phyloP scores from a whole-genome alignment of 2,113 vertebrate genomes.

The Romanogobio albipinnatus region DNA sequence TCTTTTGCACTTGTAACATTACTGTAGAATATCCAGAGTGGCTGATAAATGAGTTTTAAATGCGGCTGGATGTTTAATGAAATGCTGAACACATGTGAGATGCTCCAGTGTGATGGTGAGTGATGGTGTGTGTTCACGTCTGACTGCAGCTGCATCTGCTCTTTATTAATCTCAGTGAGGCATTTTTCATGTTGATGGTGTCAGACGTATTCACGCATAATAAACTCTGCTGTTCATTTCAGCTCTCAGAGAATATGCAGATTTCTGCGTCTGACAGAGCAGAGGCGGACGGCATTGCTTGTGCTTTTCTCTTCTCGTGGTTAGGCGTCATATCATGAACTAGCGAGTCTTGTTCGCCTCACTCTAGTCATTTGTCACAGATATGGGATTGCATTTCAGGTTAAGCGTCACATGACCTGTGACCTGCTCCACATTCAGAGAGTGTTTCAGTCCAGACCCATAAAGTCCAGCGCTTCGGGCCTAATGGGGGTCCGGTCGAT shows the following conservation, averaged over 20 bases:
- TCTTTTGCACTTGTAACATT: not conserved
- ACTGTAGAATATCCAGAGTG: not conserved
- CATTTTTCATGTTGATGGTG: conserved; percentile 67
- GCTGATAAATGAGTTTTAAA: not conserved
- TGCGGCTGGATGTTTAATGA: not conserved
- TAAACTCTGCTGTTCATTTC: conserved; percentile 46
- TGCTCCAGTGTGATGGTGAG: not conserved
- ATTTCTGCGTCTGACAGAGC: conserved; percentile 41
- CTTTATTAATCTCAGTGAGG: conserved; percentile 64
- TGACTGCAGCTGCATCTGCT: not conserved
- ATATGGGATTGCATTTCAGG: not conserved
- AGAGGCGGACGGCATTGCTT: not conserved
- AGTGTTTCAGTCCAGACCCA: conserved; percentile 56
- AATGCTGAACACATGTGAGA: not conserved
- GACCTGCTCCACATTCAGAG: conserved; percentile 39
- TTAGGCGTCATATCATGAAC: not conserved
- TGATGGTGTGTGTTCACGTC: not conserved
- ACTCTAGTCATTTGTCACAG: not conserved
- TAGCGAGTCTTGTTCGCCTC: not conserved
- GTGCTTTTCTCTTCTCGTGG: too few relatives aligned
- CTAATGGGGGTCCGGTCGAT: conserved; percentile 73
- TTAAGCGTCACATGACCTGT: not conserved
- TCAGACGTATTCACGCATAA: conserved; percentile 73
- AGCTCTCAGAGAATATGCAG: conserved; percentile 65
- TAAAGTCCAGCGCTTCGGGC: conserved; percentile 58